Evolutionary conservation across 1,140 invertebrate genomes (phyloP), one percentile per base, ranked within the genome.

Genomic region (Archegozetes longisetosus): DNA sequence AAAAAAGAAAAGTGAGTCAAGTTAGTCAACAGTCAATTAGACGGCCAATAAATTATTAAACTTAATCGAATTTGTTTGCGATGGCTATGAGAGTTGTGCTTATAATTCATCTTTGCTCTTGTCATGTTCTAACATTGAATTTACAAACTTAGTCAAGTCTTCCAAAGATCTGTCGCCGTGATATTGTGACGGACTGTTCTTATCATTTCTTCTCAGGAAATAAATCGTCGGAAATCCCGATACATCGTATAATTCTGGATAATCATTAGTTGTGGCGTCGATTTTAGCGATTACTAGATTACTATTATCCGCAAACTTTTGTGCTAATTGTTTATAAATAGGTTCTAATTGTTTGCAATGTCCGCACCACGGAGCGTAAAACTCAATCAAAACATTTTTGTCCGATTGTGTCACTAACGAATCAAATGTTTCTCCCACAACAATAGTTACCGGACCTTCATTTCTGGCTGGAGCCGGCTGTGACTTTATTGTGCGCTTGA

Each of bases 291-390:
- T 67, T 3, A 77, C 64, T 20, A 79, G 50, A 51, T 72, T 69
- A 32, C 67, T 66, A 60, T 74, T 67, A 54, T 68, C 66, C 26
- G 48, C 26, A 57, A 64, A 62, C 68, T 85, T 83, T 25, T 92
- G 88, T 60, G 94, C 94, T 32, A 95, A 95, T 53, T 32, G 46
- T 17, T 61, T 17, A 20, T 24, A 61, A 46, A 58, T 55, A 26
- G 28, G 59, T 53, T 29, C 23, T 23, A 94, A 72, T 66, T 84
- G 72, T 71, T 92, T 91, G 71, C 91, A 96, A 71, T 95, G 88
- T 4, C 85, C 88, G 75, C 92, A 80, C 83, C 84, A 85, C 12
- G 83, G 83, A n/a, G 83, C 83, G 69, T 80, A 85, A 68, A 85
- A 86, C 70, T 84, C 83, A 3, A 85, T 77, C 67, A 86, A 84